Evolutionary conservation across 1,140 invertebrate species (phyloP).

Genomic region (Nasonia vitripennis): DNA sequence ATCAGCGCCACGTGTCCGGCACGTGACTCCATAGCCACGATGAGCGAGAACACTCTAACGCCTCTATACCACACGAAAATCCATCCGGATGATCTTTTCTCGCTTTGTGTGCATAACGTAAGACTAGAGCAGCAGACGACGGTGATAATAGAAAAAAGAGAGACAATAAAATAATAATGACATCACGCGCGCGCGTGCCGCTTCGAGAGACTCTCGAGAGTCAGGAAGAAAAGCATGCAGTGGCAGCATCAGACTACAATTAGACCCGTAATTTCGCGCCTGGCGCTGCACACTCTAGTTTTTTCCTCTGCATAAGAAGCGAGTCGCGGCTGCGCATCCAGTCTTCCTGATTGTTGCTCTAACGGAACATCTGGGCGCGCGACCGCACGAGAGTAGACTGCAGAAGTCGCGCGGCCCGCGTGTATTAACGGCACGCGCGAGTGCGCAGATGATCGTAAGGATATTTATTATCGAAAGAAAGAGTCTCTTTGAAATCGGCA

Average conservation of each 20-base stretch:
- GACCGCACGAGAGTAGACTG: neutral
- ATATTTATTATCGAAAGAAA: no score
- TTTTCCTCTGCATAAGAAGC: neutral
- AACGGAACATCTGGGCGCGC: slow-evolving; percentile 27
- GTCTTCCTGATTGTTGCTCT: slow-evolving; percentile 29
- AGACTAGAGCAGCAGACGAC: neutral
- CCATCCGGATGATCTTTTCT: neutral
- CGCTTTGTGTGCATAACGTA: neutral
- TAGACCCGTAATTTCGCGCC: neutral
- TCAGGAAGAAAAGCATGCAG: neutral
- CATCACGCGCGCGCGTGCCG: neutral
- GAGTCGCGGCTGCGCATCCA: neutral
- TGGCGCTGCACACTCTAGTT: neutral
- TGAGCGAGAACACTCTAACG: neutral
- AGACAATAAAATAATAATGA: slow-evolving; percentile 33
- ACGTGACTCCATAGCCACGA: slow-evolving; percentile 56
- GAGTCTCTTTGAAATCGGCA: neutral
- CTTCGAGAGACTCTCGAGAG: neutral
- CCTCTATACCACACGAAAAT: neutral
- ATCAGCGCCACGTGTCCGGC: slow-evolving; percentile 58
- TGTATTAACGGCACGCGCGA: slow-evolving; percentile 3
- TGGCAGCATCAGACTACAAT: neutral
- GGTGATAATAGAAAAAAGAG: neutral
- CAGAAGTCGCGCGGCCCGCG: neutral
- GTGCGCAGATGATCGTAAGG: no score